phyloP scores from a whole-genome alignment of 2,888 invertebrate species.

The Metacarcinus magister region DNA sequence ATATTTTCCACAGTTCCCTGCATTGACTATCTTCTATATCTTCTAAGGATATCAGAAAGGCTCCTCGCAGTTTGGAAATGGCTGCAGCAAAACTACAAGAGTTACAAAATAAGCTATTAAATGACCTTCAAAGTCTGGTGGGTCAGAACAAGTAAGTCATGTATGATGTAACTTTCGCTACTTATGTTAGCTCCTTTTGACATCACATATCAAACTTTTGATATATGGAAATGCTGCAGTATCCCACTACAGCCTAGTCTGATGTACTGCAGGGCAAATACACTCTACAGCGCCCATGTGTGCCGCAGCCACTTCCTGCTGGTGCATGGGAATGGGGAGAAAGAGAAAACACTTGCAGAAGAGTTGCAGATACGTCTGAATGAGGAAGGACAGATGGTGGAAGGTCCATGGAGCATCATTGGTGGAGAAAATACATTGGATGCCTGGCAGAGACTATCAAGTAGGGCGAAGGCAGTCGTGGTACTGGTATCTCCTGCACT shows the following conservation, averaged over 20 bases:
- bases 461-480: conserved; percentile 12
- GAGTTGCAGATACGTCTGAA: background rate
- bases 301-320: conserved; percentile 59
- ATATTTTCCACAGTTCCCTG: no score
- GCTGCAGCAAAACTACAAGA: background rate
- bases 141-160: background rate
- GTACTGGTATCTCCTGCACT: conserved; percentile 66
- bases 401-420: background rate
- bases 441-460: conserved; percentile 47
- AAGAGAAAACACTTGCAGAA: background rate
- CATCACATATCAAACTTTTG: background rate
- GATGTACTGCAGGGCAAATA: background rate
- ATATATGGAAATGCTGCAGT: background rate
- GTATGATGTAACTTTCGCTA: background rate
- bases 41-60: no score
- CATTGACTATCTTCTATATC: no score
- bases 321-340: conserved; percentile 33
- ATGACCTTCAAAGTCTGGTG: background rate
- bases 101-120: background rate
- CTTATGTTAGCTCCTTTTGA: background rate
- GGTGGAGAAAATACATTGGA: conserved; percentile 22
- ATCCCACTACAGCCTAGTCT: background rate
- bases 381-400: background rate
- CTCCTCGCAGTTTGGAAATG: background rate
- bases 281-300: conserved; percentile 28